Evolutionary conservation across 2,888 invertebrate genomes (phyloP), one percentile per base, ranked within the genome.

Genomic region (Rhopalosiphum nymphaeae): DNA sequence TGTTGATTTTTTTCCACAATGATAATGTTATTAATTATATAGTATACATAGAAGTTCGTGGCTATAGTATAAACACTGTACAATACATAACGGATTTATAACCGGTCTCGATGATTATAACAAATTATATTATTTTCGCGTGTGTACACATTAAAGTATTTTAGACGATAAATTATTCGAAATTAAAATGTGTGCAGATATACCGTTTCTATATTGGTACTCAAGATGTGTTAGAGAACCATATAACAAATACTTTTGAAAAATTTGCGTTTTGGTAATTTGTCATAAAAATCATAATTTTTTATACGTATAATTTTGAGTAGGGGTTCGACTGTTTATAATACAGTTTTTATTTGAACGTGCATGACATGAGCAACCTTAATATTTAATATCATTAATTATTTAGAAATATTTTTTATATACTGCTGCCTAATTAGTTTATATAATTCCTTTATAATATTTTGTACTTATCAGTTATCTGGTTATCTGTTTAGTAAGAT

Each of bases 31-130:
- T 46, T 90, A 67, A 46, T 90, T 42, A 57, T 56, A 56, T 29
- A 21, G 78, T 78, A 21, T 36, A 9, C 36, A 78, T 36, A 21
- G 36, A 42, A 36, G 21, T 36, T 21, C 36, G 2, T 36, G 36
- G 36, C 78, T 26, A 44, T 29, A 42, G 11, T 57, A 29, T 56
- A 67, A 36, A 13, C 16, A 89, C 13, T 44, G 29, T 42, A 42
- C 42, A 56, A 86, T 86, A 42, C 16, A 26, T 57, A 89, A 89
- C 57, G 57, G 89, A 89, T 57, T 89, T 89, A 89, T 56, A 89
- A 89, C 42, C 56, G 56, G 89, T 89, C 56, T 57, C 42, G 42
- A 57, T 16, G 56, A 56, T 42, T 89, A 44, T 57, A 42, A 56
- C 36, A 89, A 56, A 89, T 56, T 89, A 36, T 36, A 26, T 89